Percentiles rank a stretch among this genome's conserved stretches.
Conservation (phyloP, 2,797 vertebrate species). For the Taeniopygia guttata region DNA sequence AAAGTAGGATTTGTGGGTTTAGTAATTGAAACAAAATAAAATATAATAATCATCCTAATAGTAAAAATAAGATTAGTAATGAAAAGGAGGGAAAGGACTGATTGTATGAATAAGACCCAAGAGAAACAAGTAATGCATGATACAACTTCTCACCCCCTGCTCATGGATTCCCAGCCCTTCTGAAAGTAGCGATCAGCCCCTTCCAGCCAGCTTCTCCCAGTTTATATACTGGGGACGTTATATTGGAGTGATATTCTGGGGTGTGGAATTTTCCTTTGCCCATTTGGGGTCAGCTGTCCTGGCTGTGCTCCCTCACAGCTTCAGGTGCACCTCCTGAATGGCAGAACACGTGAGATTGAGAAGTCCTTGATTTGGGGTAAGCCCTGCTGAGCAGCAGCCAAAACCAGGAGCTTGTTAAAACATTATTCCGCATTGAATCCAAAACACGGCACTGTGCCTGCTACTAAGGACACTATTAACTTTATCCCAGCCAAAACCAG, state of each 20-base stretch:
- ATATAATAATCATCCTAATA: too few relatives aligned
- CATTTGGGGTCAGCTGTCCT: neutral
- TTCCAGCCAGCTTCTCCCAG: neutral
- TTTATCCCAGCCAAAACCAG: neutral
- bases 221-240: neutral
- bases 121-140: too few relatives aligned
- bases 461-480: neutral
- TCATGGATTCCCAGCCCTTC: neutral
- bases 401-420: neutral
- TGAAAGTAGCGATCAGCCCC: too few relatives aligned
- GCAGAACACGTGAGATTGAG: neutral
- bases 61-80: neutral
- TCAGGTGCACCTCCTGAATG: neutral
- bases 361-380: neutral
- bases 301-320: rapidly evolving
- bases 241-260: neutral
- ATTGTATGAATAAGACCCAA: neutral
- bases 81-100: neutral
- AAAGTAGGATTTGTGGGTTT: neutral
- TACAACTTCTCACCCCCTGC: neutral
- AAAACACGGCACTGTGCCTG: neutral
- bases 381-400: neutral
- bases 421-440: neutral
- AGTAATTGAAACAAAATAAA: neutral
- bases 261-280: neutral